phyloP scores from a whole-genome alignment of 2,797 vertebrate genomes.

The Potorous gilbertii region DNA sequence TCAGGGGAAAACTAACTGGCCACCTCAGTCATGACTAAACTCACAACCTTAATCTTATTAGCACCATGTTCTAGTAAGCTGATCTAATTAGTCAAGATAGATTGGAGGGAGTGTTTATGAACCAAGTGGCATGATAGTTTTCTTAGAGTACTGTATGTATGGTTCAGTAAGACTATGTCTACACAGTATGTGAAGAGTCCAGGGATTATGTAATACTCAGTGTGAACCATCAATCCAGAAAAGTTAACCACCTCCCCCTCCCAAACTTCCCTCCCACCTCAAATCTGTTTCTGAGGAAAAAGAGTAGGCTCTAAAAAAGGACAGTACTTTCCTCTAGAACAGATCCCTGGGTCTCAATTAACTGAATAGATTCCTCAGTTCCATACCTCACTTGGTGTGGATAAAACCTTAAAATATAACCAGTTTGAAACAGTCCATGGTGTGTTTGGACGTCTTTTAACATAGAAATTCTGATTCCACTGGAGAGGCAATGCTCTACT shows the following conservation, averaged over 20 bases:
- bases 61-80: constrained; percentile 58
- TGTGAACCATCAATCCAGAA: constrained; percentile 1
- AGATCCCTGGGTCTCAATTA: constrained; percentile 51
- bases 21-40: not conserved
- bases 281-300: constrained; percentile 7
- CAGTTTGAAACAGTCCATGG: constrained; percentile 31
- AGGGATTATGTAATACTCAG: constrained; percentile 19
- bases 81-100: constrained; percentile 22
- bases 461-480: constrained; percentile 66
- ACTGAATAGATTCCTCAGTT: constrained; percentile 7
- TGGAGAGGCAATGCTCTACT: constrained; percentile 77
- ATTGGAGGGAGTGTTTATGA: constrained; percentile 69
- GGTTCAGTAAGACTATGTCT: not conserved
- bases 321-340: not conserved
- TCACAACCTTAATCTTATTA: not conserved
- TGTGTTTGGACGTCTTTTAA: constrained; percentile 4
- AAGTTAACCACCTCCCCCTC: not conserved
- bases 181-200: constrained; percentile 4
- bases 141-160: constrained; percentile 48
- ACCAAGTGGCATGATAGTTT: constrained; percentile 37
- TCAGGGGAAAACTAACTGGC: constrained; percentile 3
- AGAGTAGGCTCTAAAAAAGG: constrained; percentile 22
- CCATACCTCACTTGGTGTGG: constrained; percentile 8
- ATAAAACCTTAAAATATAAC: constrained; percentile 25
- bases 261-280: constrained; percentile 49